Evolutionary conservation across 2,113 vertebrate species (phyloP).

Genomic region (Nycticryphes semicollaris): DNA sequence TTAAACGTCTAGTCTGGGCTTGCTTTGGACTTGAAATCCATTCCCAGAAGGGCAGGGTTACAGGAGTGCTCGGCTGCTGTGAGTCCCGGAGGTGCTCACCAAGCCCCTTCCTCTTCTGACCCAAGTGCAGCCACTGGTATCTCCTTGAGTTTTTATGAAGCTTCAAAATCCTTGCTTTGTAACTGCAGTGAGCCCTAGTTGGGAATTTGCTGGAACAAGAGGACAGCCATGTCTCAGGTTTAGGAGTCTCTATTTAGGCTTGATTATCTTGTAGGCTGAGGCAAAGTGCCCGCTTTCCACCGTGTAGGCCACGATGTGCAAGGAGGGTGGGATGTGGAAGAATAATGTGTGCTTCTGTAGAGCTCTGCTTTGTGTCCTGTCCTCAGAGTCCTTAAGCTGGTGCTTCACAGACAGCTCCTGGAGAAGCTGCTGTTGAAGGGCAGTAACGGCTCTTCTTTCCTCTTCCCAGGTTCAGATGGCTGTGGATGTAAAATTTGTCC

Average conservation of each 20-base stretch:
- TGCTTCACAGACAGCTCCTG: background rate
- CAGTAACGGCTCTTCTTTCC: background rate
- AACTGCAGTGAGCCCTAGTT: background rate
- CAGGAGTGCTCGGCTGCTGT: background rate
- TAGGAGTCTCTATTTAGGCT: background rate
- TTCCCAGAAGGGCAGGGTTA: background rate
- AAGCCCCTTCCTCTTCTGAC: background rate
- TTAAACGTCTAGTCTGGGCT: rapidly evolving
- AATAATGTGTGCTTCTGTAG: background rate
- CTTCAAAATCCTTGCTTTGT: background rate
- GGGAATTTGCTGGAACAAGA: background rate
- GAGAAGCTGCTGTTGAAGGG: background rate
- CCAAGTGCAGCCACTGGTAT: background rate
- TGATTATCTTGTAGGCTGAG: background rate
- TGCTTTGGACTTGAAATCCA: background rate
- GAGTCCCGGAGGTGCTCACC: background rate
- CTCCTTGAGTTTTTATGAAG: background rate
- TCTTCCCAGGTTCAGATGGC: constrained; percentile 94
- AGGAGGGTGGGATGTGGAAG: background rate
- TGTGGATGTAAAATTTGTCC: constrained; percentile 94
- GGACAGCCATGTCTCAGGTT: background rate
- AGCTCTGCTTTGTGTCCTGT: background rate
- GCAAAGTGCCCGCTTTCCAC: background rate
- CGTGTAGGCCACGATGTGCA: rapidly evolving
- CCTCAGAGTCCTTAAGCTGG: background rate